Conservation (phyloP, 2,888 invertebrate genomes). For the Peribatodes rhomboidaria region DNA sequence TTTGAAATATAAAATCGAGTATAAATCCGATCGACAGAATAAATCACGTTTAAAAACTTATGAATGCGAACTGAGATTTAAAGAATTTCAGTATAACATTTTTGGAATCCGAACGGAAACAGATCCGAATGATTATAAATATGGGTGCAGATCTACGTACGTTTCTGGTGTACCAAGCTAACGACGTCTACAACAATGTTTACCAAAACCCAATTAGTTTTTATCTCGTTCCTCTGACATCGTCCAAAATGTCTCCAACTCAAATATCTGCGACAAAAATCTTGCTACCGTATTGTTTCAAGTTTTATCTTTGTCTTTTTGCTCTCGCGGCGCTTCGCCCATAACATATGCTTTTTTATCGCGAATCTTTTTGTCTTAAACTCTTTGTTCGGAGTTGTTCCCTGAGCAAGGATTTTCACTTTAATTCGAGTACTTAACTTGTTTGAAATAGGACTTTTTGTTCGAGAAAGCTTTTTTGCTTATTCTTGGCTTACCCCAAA, state of each 20-base stretch:
- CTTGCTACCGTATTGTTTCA: constrained; percentile 31
- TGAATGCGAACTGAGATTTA: too few relatives aligned
- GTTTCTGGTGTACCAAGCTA: background rate
- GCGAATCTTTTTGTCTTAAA: constrained; percentile 35
- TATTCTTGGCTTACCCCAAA: background rate
- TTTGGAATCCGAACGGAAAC: too few relatives aligned
- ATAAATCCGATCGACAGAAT: too few relatives aligned
- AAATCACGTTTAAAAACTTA: too few relatives aligned
- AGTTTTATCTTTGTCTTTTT: constrained; percentile 31
- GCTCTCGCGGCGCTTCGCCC: constrained; percentile 20
- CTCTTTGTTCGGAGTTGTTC: constrained; percentile 37
- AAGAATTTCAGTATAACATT: too few relatives aligned
- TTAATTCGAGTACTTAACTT: constrained; percentile 23
- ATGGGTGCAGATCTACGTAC: too few relatives aligned
- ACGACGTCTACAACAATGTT: background rate
- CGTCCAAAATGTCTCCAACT: constrained; percentile 18
- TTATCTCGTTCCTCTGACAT: constrained; percentile 18
- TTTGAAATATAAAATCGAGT: too few relatives aligned
- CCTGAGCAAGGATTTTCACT: constrained; percentile 23
- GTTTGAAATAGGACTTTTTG: constrained; percentile 21
- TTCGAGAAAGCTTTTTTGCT: background rate
- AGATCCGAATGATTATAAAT: too few relatives aligned
- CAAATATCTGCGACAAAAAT: constrained; percentile 12
- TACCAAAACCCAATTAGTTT: constrained; percentile 30
- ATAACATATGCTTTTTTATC: constrained; percentile 39